These are phyloP conservation scores for Sorex fumeus DNA, from an alignment of 2,113 vertebrate species.

Conservation along the genomic window DNA sequence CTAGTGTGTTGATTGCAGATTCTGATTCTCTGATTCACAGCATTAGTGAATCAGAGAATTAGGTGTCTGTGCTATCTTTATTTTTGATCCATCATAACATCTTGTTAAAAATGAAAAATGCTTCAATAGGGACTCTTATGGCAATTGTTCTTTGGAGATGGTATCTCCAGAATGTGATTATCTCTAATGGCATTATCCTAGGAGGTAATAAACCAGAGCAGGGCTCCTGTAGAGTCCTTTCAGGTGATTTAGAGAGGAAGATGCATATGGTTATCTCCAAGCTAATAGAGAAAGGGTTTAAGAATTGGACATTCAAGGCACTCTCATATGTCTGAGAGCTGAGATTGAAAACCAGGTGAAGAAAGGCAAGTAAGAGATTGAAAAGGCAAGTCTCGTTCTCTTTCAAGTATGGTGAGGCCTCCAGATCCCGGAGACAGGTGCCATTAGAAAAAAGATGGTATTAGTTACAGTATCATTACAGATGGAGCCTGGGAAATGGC, in stretches of 20 bases:
- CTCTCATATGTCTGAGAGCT: conserved; percentile 26
- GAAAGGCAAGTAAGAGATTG: conserved; percentile 7
- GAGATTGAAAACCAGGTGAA: conserved; percentile 43
- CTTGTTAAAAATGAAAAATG: conserved; percentile 82
- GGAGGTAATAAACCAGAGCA: conserved; percentile 74
- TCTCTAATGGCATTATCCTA: conserved; percentile 79
- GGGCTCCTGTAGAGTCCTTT: conserved; percentile 66
- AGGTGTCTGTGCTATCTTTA: conserved; percentile 65
- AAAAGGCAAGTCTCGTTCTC: not conserved
- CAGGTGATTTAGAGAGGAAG: conserved; percentile 76
- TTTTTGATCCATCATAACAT: conserved; percentile 77
- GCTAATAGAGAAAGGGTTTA: conserved; percentile 60
- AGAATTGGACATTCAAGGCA: conserved; percentile 59
- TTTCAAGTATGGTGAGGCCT: not conserved
- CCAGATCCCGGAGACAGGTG: too few relatives aligned
- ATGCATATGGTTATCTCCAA: conserved; percentile 62
- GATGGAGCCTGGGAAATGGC: too few relatives aligned
- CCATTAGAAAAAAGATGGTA: too few relatives aligned
- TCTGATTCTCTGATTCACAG: conserved; percentile 34
- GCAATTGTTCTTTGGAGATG: conserved; percentile 79
- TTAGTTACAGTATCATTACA: too few relatives aligned
- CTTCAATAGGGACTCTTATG: conserved; percentile 66
- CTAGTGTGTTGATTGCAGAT: conserved; percentile 18
- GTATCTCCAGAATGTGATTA: conserved; percentile 78
- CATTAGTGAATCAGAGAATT: conserved; percentile 56